These are phyloP conservation scores for Chrysocyon brachyurus DNA, from an alignment of 2,797 vertebrate species.

Conservation along the genomic window DNA sequence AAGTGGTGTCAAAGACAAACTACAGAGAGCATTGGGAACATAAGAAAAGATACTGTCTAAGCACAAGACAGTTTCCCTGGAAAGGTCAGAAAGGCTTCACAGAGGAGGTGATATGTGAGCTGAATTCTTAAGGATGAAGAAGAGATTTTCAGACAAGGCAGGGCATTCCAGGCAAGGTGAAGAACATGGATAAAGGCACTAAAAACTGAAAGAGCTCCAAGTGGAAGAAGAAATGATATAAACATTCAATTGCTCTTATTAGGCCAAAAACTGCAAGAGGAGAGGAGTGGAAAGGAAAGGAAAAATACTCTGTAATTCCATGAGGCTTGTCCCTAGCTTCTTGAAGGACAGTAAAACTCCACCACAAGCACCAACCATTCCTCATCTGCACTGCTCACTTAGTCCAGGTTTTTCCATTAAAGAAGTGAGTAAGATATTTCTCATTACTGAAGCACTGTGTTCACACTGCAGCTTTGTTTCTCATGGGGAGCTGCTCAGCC, in stretches of 20 bases:
- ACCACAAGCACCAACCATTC: background rate
- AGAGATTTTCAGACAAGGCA: background rate
- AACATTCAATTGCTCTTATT: background rate
- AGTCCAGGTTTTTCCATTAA: background rate
- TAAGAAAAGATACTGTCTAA: background rate
- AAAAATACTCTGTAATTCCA: background rate
- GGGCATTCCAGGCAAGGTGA: background rate
- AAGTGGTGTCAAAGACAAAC: background rate
- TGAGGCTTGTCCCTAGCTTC: background rate
- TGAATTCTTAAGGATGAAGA: background rate
- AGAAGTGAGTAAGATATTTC: background rate
- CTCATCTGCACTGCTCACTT: background rate
- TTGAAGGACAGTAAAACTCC: background rate
- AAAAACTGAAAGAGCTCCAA: background rate
- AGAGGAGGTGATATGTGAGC: background rate
- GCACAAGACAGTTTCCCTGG: background rate
- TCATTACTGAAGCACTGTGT: background rate
- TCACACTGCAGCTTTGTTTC: background rate
- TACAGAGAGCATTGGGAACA: background rate
- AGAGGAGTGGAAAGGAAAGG: background rate
- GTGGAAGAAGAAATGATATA: background rate
- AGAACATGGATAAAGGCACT: background rate
- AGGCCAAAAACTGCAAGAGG: background rate
- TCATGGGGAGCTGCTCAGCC: background rate
- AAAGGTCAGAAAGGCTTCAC: background rate